Evolutionary conservation across 2,888 invertebrate species (phyloP).

Genomic region (Drosophila niveifrons): DNA sequence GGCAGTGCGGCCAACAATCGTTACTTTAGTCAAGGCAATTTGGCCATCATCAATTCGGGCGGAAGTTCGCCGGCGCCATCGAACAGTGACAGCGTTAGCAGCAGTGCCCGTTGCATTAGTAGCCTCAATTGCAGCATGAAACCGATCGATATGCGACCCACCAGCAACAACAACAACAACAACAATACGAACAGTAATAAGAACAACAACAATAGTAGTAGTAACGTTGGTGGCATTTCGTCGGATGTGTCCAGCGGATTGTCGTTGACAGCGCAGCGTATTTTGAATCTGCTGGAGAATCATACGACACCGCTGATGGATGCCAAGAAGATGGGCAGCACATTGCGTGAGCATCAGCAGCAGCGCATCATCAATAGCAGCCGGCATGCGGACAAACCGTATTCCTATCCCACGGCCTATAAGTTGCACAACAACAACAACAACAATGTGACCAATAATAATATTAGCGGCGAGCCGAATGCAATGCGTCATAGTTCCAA

Average conservation of each 20-base stretch:
- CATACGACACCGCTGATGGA: slow-evolving; percentile 93
- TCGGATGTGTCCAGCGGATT: slow-evolving; percentile 46
- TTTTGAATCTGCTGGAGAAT: slow-evolving; percentile 92
- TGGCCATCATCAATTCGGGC: slow-evolving; percentile 68
- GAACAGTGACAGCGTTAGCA: slow-evolving; percentile 61
- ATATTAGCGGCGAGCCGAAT: slow-evolving; percentile 3
- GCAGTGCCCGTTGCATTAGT: slow-evolving; percentile 12
- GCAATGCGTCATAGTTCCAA: slow-evolving; percentile 78
- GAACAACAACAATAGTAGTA: neutral
- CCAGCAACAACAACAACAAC: neutral
- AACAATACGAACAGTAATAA: neutral
- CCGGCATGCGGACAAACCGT: slow-evolving; percentile 33
- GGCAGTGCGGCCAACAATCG: slow-evolving; percentile 89
- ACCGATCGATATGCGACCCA: slow-evolving; percentile 49
- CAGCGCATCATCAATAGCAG: slow-evolving; percentile 46
- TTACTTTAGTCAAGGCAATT: slow-evolving; percentile 74
- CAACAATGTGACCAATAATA: slow-evolving; percentile 19
- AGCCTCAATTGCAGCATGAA: slow-evolving; percentile 33
- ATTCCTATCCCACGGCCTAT: slow-evolving; percentile 47
- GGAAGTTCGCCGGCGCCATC: slow-evolving; percentile 64
- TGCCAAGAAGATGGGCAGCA: slow-evolving; percentile 90
- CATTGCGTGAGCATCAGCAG: slow-evolving; percentile 72
- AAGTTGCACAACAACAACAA: slow-evolving; percentile 29
- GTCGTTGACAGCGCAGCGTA: slow-evolving; percentile 89
- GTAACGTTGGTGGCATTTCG: neutral